phyloP scores from a whole-genome alignment of 2,888 invertebrate genomes.

The Holacanthella duospinosa region DNA sequence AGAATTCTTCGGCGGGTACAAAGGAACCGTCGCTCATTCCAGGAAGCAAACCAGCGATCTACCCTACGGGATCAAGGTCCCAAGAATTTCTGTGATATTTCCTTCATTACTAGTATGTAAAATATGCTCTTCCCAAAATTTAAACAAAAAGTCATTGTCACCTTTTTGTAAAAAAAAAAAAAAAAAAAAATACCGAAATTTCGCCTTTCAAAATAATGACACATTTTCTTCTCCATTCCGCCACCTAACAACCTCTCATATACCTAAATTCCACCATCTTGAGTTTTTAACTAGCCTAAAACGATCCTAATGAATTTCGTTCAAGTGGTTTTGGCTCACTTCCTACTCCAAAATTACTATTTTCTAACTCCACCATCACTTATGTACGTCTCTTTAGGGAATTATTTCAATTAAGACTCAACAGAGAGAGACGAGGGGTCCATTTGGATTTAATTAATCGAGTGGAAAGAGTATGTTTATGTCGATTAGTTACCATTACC shows the following conservation, averaged over 20 bases:
- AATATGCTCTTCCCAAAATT: neutral
- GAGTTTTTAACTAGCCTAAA: too few relatives aligned
- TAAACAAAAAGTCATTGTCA: too few relatives aligned
- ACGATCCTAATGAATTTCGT: too few relatives aligned
- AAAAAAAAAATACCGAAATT: neutral
- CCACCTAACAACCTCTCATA: too few relatives aligned
- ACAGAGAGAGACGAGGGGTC: neutral
- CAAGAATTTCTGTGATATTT: constrained; percentile 38
- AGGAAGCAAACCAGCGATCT: constrained; percentile 35
- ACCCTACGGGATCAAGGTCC: constrained; percentile 34
- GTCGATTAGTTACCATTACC: constrained; percentile 1
- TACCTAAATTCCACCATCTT: too few relatives aligned
- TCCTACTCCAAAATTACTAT: too few relatives aligned
- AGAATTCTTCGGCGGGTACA: constrained; percentile 32
- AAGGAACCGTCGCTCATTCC: constrained; percentile 35
- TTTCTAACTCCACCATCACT: too few relatives aligned
- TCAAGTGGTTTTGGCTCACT: too few relatives aligned
- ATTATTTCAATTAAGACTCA: neutral
- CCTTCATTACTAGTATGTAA: constrained; percentile 5
- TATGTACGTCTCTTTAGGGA: neutral
- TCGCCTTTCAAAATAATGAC: too few relatives aligned
- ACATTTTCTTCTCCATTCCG: too few relatives aligned
- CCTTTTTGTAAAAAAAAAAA: neutral
- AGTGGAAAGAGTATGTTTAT: neutral
- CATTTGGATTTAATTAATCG: neutral